These are phyloP conservation scores for Psittacula cyanocephala DNA, from an alignment of 2,113 vertebrate genomes.

Conservation along the genomic window DNA sequence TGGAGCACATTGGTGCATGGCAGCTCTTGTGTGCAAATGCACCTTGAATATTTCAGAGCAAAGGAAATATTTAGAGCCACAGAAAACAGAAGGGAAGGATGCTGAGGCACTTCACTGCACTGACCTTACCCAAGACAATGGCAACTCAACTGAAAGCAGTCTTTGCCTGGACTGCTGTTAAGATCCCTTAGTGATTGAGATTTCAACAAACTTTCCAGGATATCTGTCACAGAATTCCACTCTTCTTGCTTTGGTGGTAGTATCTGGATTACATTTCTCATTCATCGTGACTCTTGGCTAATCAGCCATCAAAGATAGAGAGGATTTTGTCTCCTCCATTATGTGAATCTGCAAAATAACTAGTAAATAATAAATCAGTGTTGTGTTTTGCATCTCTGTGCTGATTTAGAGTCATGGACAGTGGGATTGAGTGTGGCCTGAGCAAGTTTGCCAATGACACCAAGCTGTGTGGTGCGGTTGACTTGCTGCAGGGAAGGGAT, in stretches of 20 bases:
- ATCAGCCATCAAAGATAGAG: background rate
- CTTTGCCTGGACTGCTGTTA: constrained; percentile 1
- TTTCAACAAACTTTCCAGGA: constrained; percentile 26
- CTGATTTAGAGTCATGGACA: background rate
- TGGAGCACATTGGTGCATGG: background rate
- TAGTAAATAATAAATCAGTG: background rate
- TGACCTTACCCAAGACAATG: background rate
- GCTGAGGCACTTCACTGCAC: background rate
- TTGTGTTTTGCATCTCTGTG: background rate
- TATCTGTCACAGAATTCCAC: constrained; percentile 11
- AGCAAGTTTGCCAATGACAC: background rate
- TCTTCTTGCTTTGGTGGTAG: background rate
- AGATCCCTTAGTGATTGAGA: background rate
- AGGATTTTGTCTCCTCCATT: background rate
- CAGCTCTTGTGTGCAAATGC: background rate
- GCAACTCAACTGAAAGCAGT: background rate
- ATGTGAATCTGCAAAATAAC: background rate
- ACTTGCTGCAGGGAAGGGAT: background rate
- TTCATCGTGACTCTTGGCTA: background rate
- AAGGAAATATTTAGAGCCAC: background rate
- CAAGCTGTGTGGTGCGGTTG: background rate
- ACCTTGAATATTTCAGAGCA: background rate
- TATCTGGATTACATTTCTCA: background rate
- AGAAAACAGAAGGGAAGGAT: background rate
- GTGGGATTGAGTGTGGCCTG: background rate